These are phyloP conservation scores for Andricus grossulariae DNA, from an alignment of 1,140 invertebrate genomes.

Conservation along the genomic window DNA sequence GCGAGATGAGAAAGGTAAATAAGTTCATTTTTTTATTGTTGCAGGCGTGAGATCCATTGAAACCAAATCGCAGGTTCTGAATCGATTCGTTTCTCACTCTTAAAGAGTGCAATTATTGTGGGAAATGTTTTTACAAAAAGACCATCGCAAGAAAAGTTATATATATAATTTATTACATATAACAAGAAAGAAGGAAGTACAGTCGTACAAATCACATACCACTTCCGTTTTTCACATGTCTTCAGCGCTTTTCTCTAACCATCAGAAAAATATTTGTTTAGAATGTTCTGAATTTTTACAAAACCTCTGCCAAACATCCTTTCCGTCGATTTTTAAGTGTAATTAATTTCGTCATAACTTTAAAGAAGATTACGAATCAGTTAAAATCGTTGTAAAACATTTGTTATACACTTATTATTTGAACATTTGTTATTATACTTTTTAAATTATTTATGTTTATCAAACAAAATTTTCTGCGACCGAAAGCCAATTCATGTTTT, in stretches of 20 bases:
- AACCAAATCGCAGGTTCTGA: conserved; percentile 13
- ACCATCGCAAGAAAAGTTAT: not conserved
- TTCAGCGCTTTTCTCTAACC: conserved; percentile 33
- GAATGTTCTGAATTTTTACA: too few relatives aligned
- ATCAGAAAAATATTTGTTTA: too few relatives aligned
- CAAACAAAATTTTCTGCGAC: too few relatives aligned
- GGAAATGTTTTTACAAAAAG: not conserved
- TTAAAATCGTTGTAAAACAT: too few relatives aligned
- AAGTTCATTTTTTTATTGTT: conserved; percentile 15
- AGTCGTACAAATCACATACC: conserved; percentile 10
- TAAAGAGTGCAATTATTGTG: conserved; percentile 12
- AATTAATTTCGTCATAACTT: too few relatives aligned
- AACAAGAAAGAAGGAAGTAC: conserved; percentile 11
- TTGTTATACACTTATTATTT: too few relatives aligned
- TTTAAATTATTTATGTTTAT: too few relatives aligned
- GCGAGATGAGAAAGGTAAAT: conserved; percentile 18
- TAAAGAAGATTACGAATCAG: too few relatives aligned
- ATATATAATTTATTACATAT: not conserved
- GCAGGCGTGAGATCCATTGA: conserved; percentile 25
- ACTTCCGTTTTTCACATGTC: conserved; percentile 46
- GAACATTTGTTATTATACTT: too few relatives aligned
- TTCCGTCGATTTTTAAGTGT: too few relatives aligned
- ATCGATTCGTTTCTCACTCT: conserved; percentile 27
- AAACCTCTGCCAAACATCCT: too few relatives aligned
- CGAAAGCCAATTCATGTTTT: too few relatives aligned